Conservation (phyloP, 2,888 invertebrate genomes). For the Seira ritae region DNA sequence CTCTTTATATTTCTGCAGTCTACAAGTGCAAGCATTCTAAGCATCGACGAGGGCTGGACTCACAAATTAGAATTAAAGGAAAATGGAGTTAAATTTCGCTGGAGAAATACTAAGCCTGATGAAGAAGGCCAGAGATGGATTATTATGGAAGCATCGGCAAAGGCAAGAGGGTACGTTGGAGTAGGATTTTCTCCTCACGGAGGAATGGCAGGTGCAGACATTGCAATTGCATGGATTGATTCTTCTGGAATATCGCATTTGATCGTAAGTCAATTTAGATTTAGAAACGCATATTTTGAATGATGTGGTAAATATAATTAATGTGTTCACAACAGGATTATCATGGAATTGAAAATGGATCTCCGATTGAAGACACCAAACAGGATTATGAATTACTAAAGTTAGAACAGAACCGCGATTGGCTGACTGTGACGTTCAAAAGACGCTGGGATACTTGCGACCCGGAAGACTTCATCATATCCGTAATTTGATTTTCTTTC, state of each 20-base stretch:
- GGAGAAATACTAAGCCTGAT: slow-evolving; percentile 33
- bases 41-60: slow-evolving; percentile 45
- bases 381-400: slow-evolving; percentile 74
- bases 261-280: slow-evolving; percentile 27
- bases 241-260: slow-evolving; percentile 31
- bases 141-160: slow-evolving; percentile 77
- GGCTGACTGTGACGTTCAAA: slow-evolving; percentile 74
- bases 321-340: slow-evolving; percentile 74
- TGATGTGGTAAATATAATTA: no score
- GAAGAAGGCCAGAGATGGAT: slow-evolving; percentile 42
- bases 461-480: slow-evolving; percentile 45
- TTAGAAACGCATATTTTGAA: no score
- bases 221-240: slow-evolving; percentile 92
- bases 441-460: slow-evolving; percentile 75
- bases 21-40: no score
- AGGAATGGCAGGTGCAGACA: slow-evolving; percentile 85
- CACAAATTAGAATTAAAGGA: slow-evolving; percentile 36
- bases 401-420: slow-evolving; percentile 74
- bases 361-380: slow-evolving; percentile 73
- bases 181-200: slow-evolving; percentile 90
- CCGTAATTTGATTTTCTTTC: neutral
- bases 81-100: slow-evolving; percentile 44
- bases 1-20: no score
- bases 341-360: slow-evolving; percentile 71
- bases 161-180: slow-evolving; percentile 89